Conservation (phyloP, 2,797 vertebrate species). For the Streptopelia turtur region DNA sequence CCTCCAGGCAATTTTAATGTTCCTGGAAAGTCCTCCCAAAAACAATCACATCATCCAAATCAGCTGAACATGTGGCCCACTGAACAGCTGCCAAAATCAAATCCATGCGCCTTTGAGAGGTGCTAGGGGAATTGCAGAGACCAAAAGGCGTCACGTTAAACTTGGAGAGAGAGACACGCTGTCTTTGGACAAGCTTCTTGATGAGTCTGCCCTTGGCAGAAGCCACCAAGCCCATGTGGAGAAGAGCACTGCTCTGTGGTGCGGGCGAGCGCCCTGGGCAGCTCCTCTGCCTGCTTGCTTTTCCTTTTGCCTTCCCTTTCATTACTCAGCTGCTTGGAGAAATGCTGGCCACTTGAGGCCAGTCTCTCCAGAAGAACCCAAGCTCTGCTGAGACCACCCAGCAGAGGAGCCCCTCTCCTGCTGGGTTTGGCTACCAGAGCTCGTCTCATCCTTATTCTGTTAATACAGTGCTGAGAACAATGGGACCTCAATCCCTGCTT, state of each 20-base stretch:
- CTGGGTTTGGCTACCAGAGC: conserved; percentile 30
- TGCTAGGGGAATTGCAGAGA: conserved; percentile 68
- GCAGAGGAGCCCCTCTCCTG: not conserved
- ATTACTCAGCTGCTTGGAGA: not conserved
- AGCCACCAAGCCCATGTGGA: not conserved
- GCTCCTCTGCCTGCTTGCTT: not conserved
- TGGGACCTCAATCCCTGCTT: not conserved
- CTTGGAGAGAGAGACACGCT: conserved; percentile 24
- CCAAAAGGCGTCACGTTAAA: conserved; percentile 71
- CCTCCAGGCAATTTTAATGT: conserved; percentile 70
- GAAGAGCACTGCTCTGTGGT: conserved; percentile 21
- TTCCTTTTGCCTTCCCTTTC: not conserved
- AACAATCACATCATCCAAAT: conserved; percentile 76
- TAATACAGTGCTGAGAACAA: not conserved
- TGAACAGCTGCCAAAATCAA: conserved; percentile 73
- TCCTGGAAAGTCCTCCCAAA: conserved; percentile 74
- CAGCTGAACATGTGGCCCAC: conserved; percentile 70
- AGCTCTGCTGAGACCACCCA: conserved; percentile 1
- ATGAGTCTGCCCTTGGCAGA: conserved; percentile 69
- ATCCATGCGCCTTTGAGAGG: conserved; percentile 69
- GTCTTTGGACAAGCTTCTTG: conserved; percentile 60
- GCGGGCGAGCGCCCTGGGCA: not conserved
- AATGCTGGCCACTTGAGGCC: not conserved
- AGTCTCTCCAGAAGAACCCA: not conserved
- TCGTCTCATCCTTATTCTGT: not conserved